These are phyloP conservation scores for Cyprinodon diabolis DNA, from an alignment of 2,797 vertebrate species.

Conservation along the genomic window DNA sequence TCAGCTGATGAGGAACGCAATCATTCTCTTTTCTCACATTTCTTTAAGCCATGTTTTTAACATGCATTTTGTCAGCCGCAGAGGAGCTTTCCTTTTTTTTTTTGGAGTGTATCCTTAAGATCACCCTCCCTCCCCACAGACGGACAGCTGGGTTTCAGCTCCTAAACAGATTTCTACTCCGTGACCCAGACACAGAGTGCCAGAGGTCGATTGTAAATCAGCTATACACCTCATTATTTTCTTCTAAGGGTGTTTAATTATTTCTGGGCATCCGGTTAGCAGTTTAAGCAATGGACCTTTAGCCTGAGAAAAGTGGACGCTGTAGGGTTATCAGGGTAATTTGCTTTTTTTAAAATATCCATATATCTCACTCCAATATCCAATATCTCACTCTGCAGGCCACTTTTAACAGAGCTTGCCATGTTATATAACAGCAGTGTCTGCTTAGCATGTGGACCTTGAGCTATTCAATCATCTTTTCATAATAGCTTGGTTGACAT, in stretches of 20 bases:
- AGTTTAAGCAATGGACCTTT: neutral
- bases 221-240: slow-evolving; percentile 14
- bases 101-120: slow-evolving; percentile 27
- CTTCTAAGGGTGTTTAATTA: slow-evolving; percentile 3
- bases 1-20: slow-evolving; percentile 30
- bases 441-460: slow-evolving; percentile 14
- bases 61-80: slow-evolving; percentile 1
- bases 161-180: slow-evolving; percentile 29
- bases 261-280: slow-evolving; percentile 4
- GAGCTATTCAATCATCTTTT: slow-evolving; percentile 1
- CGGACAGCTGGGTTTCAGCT: slow-evolving; percentile 56
- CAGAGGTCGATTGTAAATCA: slow-evolving; percentile 37
- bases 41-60: neutral
- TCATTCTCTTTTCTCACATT: slow-evolving; percentile 1
- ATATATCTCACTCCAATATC: too few relatives aligned
- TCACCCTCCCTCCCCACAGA: slow-evolving; percentile 30
- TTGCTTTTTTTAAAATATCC: neutral
- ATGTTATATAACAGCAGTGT: slow-evolving; percentile 6
- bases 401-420: neutral
- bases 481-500: neutral
- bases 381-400: neutral
- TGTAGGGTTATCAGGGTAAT: too few relatives aligned
- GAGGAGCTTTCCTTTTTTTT: slow-evolving; percentile 20
- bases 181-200: slow-evolving; percentile 44
- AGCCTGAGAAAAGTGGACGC: neutral